Base-by-base conservation (phyloP, 1,140 invertebrate genomes). In the Bombus affinis region DNA sequence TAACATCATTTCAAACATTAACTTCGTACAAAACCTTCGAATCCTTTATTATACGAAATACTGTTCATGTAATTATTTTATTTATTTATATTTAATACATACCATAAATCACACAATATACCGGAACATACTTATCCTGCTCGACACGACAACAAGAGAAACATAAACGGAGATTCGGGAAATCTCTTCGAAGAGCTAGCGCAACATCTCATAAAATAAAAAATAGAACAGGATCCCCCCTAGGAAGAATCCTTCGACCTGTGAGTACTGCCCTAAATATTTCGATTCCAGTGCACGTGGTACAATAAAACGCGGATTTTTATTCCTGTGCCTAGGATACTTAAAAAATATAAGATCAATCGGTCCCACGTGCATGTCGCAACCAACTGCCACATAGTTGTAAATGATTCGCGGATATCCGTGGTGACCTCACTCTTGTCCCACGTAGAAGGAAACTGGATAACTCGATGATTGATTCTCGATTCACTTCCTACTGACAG, bases 261-360 rank as follows among this genome's bases (percentile, higher is more conserved):
- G 18, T 0, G 28, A 66, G 44, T n/a, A 18, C 2, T n/a, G 80
- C 22, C 53, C 53, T 73, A 62, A 75, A 75, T 72, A 75, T 82
- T 66, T 59, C 42, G 42, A 75, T 53, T n/a, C 32, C 71, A 1
- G 25, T n/a, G 25, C 68, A 42, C 79, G 71, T n/a, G 71, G 57
- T 32, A 9, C 72, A 8, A 66, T 82, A 82, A 82, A 82, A 82
- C 53, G 13, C 8, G 39, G 39, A 82, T 82, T 75, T 75, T 66
- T 66, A 74, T 75, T 32, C 22, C 4, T 42, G 5, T 18, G 15
- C 42, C 22, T 3, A 22, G 10, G 57, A 22, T 37, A 35, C 32
- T 82, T 66, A 82, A 82, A 82, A 82, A 75, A 75, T 82, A 82
- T 74, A 75, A 22, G 37, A 82, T 82, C 80, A 74, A 82, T 82